phyloP scores from a whole-genome alignment of 30 jellyfish, hydroid and myxozoan species.

The Mastigias papua region DNA sequence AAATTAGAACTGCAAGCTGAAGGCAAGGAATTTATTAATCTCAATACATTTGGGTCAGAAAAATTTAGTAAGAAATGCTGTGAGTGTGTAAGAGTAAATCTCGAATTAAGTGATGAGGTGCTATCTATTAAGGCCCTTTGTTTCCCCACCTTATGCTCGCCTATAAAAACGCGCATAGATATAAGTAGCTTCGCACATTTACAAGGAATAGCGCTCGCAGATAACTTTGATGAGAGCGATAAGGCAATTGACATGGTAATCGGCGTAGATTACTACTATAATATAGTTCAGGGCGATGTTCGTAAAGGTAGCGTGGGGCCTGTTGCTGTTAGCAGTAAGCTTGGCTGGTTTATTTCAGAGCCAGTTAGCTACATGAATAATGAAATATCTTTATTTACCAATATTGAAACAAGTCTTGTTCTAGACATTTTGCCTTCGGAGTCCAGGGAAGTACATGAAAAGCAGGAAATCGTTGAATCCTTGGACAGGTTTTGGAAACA shows the following conservation, averaged over 20 bases:
- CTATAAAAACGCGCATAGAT: too few relatives aligned
- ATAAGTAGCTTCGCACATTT: too few relatives aligned
- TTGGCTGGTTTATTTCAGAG: conserved; percentile 46
- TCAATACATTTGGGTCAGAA: neutral
- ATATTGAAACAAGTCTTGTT: too few relatives aligned
- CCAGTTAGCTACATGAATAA: too few relatives aligned
- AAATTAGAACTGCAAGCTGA: neutral
- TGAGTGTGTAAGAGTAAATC: too few relatives aligned
- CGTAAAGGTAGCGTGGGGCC: conserved; percentile 49
- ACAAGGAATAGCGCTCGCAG: neutral
- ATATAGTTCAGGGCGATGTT: conserved; percentile 11
- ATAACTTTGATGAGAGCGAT: neutral
- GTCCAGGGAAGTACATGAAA: neutral
- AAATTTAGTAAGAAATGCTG: too few relatives aligned
- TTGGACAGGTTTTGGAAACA: conserved; percentile 59
- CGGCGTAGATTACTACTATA: conserved; percentile 19
- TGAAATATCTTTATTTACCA: too few relatives aligned
- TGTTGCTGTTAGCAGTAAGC: conserved; percentile 35
- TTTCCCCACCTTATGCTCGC: too few relatives aligned
- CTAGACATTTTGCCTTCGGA: conserved; percentile 7
- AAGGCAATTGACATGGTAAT: conserved; percentile 21
- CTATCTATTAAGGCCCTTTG: too few relatives aligned
- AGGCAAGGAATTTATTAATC: neutral
- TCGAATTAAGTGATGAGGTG: too few relatives aligned
- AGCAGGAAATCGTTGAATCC: conserved; percentile 34